Percentiles rank a stretch among this genome's conserved stretches.
These are phyloP conservation scores for Caracal caracal DNA, from an alignment of 2,113 vertebrate species.

Conservation along the genomic window DNA sequence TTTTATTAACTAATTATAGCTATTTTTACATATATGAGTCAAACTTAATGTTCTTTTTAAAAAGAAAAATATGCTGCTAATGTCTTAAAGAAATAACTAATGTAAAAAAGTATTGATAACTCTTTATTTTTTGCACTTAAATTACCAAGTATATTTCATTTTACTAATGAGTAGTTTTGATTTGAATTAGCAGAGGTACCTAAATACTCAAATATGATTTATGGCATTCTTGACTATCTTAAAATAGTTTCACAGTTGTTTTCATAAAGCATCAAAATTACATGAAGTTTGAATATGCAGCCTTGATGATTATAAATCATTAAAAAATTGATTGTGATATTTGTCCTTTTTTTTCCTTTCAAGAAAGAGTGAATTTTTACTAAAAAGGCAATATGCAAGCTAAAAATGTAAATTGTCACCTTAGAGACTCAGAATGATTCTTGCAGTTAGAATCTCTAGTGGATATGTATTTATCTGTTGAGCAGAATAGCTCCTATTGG, in stretches of 20 bases:
- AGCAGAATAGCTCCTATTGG: constrained; percentile 16
- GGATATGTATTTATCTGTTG: constrained; percentile 42
- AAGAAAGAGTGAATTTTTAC: neutral
- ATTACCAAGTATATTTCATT: constrained; percentile 17
- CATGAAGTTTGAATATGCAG: neutral
- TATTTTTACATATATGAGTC: neutral
- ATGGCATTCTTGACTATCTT: neutral
- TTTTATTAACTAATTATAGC: neutral
- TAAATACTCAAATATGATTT: neutral
- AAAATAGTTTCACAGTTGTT: constrained; percentile 12
- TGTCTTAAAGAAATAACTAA: neutral
- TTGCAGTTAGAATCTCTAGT: constrained; percentile 57
- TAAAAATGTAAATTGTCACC: constrained; percentile 67
- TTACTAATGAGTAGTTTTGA: neutral
- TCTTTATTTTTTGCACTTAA: constrained; percentile 49
- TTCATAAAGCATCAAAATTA: constrained; percentile 38
- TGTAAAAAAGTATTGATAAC: neutral
- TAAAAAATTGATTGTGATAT: neutral
- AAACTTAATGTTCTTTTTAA: neutral
- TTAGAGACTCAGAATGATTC: constrained; percentile 33
- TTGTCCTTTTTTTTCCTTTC: neutral
- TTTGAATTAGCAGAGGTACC: neutral
- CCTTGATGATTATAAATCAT: neutral
- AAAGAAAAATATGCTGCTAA: neutral
- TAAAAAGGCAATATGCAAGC: neutral